These are phyloP conservation scores for Melieria crassipennis DNA, from an alignment of 2,888 invertebrate genomes.

Conservation along the genomic window DNA sequence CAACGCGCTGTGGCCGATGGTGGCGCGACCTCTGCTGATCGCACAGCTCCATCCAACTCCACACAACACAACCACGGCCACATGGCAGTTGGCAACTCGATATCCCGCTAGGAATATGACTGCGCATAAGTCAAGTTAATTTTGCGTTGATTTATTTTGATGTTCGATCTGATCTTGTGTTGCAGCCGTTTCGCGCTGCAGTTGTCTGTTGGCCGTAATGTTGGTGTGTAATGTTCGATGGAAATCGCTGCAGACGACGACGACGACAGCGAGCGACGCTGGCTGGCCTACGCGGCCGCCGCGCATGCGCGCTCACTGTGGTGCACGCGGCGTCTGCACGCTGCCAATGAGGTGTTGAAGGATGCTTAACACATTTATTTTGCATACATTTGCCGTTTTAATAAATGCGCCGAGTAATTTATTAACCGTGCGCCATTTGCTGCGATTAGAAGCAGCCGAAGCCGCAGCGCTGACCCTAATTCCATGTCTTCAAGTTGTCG, in stretches of 20 bases:
- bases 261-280: conserved; percentile 16
- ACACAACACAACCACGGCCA: conserved; percentile 1
- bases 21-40: background rate
- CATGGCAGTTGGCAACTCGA: conserved; percentile 33
- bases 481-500: conserved; percentile 30
- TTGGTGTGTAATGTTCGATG: conserved; percentile 37
- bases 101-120: conserved; percentile 53
- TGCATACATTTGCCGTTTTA: conserved; percentile 43
- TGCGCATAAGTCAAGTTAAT: conserved; percentile 54
- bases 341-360: conserved; percentile 48
- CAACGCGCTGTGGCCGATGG: background rate
- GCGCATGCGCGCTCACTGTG: background rate
- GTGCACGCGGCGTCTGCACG: conserved; percentile 16
- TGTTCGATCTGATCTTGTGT: conserved; percentile 50
- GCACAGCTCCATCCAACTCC: conserved; percentile 3
- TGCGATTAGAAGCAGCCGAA: background rate
- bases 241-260: conserved; percentile 30
- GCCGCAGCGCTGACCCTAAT: conserved; percentile 21
- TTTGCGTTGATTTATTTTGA: conserved; percentile 54
- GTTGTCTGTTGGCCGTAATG: conserved; percentile 10
- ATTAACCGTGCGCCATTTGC: conserved; percentile 23
- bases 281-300: conserved; percentile 8
- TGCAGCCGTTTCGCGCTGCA: conserved; percentile 16
- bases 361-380: conserved; percentile 50
- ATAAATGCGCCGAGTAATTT: conserved; percentile 29